Base-by-base conservation (phyloP, 2,797 vertebrate species). In the Pterois miles region DNA sequence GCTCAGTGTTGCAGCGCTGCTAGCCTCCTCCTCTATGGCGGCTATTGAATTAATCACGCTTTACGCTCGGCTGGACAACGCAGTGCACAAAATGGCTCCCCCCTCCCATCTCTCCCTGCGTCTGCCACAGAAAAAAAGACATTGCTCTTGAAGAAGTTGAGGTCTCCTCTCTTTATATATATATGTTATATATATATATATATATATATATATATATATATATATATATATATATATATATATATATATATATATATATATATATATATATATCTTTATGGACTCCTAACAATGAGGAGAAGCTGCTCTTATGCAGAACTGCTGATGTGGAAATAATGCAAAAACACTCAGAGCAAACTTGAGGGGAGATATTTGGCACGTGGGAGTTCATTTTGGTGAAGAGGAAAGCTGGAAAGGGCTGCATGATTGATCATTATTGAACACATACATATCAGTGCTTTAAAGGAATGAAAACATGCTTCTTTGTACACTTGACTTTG, bases 11-110 rank as follows among this genome's bases (percentile, higher is more conserved):
- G 95, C 95, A 91, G 90, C 73, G 95, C 96, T 95, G 91, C 94
- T 93, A 95, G 96, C 96, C 96, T 94, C 92, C 93, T 96, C 96
- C 96, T 96, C 96, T 93, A 95, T 94, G 95, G 96, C 93, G 87
- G 93, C 96, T 96, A 97, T 96, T 96, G 96, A 96, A 98, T 98
- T 97, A 97, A 96, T 95, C 96, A 97, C 94, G 96, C 96, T 97
- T 97, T 96, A 97, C 73, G 96, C 96, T 96, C 89, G 91, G 84
- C 88, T 89, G 92, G 94, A 93, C 94, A 57, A 91, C 86, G 86
- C 88, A 91, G 90, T 89, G 86, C 89, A 92, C 94, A 94, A 94
- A 96, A 86, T 94, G 93, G 90, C 93, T 89, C 80, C 82, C 72
- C 68, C 73, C 60, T 72, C 63, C 58, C 63, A 31, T 70, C 76